Conservation (phyloP, 2,797 vertebrate species). For the Poeciliopsis presidionis region DNA sequence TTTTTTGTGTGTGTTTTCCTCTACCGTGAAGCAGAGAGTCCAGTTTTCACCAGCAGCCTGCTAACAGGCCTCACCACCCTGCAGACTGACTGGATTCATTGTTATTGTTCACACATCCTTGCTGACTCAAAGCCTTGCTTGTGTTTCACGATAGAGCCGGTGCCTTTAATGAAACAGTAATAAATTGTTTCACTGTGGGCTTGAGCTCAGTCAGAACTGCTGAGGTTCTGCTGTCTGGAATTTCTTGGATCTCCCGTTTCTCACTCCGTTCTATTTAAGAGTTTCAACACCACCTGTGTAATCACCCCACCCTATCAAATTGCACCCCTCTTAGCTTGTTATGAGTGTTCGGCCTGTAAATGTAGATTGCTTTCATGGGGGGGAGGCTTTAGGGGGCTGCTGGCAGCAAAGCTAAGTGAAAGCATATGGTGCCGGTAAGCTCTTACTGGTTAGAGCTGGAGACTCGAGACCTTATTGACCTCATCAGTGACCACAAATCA, state of each 20-base stretch:
- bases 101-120: conserved; percentile 47
- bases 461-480: background rate
- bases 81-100: conserved; percentile 50
- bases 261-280: conserved; percentile 33
- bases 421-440: conserved; percentile 67
- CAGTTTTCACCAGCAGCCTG: conserved; percentile 44
- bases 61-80: conserved; percentile 31
- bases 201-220: conserved; percentile 27
- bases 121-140: conserved; percentile 51
- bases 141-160: conserved; percentile 26
- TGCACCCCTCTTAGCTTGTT: conserved; percentile 25
- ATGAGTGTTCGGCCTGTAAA: conserved; percentile 53
- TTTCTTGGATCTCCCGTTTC: conserved; percentile 20
- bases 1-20: background rate
- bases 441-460: conserved; percentile 11
- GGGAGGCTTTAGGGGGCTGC: conserved; percentile 4
- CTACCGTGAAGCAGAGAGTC: background rate
- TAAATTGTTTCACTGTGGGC: conserved; percentile 38
- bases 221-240: conserved; percentile 32
- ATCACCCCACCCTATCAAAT: conserved; percentile 49
- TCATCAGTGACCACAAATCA: background rate
- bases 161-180: conserved; percentile 22
- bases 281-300: conserved; percentile 55
- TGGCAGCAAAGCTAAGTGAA: conserved; percentile 61
- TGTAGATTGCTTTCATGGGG: conserved; percentile 38